Percentiles rank a stretch among this genome's conserved stretches.
phyloP scores from a whole-genome alignment of 1,140 invertebrate species.

The Zaprionus tsacasi region DNA sequence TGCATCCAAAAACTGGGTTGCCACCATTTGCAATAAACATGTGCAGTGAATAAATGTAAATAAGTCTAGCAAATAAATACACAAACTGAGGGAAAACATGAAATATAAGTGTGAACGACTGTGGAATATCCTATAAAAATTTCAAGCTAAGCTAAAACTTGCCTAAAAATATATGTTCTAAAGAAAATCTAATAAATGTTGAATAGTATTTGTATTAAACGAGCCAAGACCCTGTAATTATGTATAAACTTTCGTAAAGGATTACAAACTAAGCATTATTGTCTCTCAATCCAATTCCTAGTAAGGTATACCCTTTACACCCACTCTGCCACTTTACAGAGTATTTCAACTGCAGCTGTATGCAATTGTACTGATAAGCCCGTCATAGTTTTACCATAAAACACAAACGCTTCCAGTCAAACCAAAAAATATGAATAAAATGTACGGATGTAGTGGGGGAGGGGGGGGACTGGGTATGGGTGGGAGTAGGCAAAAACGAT shows the following conservation, averaged over 20 bases:
- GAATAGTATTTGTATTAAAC: too few relatives aligned
- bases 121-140: neutral
- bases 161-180: neutral
- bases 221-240: neutral
- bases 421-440: constrained; percentile 3
- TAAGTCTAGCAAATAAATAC: neutral
- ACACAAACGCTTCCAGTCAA: constrained; percentile 3
- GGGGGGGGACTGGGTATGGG: neutral
- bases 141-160: accelerated
- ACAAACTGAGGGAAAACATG: neutral
- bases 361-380: constrained; percentile 33
- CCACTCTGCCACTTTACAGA: neutral
- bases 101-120: neutral
- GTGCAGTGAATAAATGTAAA: constrained; percentile 17
- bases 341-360: constrained; percentile 8
- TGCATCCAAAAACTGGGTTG: neutral
- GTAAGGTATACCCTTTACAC: neutral
- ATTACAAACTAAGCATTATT: too few relatives aligned
- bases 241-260: neutral
- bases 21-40: neutral
- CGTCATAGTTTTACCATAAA: constrained; percentile 45
- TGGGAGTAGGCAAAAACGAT: constrained; percentile 4
- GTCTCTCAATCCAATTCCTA: neutral
- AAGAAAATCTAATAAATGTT: neutral
- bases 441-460: neutral